Conservation (phyloP, 2,888 invertebrate species). For the Deilephila elpenor region DNA sequence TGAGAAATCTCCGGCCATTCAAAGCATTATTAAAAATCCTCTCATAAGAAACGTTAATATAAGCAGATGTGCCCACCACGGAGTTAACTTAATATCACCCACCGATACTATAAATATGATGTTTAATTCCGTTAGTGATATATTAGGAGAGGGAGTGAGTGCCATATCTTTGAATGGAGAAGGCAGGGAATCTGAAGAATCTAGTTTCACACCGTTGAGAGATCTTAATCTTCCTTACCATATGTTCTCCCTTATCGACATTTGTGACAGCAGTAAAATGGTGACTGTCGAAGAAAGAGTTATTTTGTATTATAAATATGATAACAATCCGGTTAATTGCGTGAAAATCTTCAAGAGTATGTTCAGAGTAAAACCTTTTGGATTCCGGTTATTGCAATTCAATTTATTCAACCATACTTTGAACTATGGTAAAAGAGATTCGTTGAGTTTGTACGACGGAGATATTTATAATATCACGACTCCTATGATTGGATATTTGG, state of each 20-base stretch:
- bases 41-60: slow-evolving; percentile 92
- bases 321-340: slow-evolving; percentile 97
- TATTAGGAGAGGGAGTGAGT: slow-evolving; percentile 95
- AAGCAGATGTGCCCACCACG: slow-evolving; percentile 93
- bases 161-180: slow-evolving; percentile 96
- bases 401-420: slow-evolving; percentile 95
- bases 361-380: slow-evolving; percentile 93
- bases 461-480: slow-evolving; percentile 95
- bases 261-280: slow-evolving; percentile 97
- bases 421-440: slow-evolving; percentile 92
- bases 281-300: slow-evolving; percentile 95
- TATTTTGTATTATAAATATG: slow-evolving; percentile 97
- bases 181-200: slow-evolving; percentile 93
- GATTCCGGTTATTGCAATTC: slow-evolving; percentile 94
- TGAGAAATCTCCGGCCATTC: slow-evolving; percentile 96
- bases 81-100: slow-evolving; percentile 95
- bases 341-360: slow-evolving; percentile 97
- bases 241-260: slow-evolving; percentile 96
- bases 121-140: slow-evolving; percentile 90
- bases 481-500: slow-evolving; percentile 88
- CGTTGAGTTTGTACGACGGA: slow-evolving; percentile 95
- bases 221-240: slow-evolving; percentile 94
- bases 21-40: slow-evolving; percentile 95
- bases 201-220: slow-evolving; percentile 94
- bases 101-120: slow-evolving; percentile 91